These are phyloP conservation scores for Suillia variegata DNA, from an alignment of 2,888 invertebrate species.

Conservation along the genomic window DNA sequence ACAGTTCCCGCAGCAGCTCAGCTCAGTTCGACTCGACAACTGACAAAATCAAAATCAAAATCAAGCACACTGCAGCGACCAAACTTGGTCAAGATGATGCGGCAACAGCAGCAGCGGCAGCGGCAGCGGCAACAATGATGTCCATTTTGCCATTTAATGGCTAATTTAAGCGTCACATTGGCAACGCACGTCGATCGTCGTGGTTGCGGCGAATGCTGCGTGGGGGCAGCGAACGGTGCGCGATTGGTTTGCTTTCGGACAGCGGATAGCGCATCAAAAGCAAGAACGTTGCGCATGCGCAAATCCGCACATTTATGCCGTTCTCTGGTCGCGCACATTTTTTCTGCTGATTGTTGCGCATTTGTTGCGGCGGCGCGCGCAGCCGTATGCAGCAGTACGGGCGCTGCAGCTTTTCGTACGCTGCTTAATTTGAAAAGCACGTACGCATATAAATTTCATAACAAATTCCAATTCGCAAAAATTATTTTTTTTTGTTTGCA, in stretches of 20 bases:
- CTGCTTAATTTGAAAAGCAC: conserved; percentile 53
- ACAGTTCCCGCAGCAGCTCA: too few relatives aligned
- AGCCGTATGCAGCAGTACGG: too few relatives aligned
- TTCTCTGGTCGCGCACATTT: too few relatives aligned
- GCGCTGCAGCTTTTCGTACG: too few relatives aligned
- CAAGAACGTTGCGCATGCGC: not conserved
- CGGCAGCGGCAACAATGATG: too few relatives aligned
- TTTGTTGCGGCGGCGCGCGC: too few relatives aligned
- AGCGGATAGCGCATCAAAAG: too few relatives aligned
- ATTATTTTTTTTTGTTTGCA: too few relatives aligned
- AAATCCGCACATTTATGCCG: not conserved
- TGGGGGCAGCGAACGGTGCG: too few relatives aligned
- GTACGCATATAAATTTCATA: conserved; percentile 56
- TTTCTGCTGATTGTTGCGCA: not conserved
- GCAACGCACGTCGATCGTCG: conserved; percentile 49
- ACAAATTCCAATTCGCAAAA: conserved; percentile 34
- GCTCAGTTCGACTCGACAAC: not conserved
- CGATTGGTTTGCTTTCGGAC: not conserved
- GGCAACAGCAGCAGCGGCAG: too few relatives aligned
- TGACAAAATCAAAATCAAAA: not conserved
- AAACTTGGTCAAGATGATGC: not conserved
- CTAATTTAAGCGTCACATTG: conserved; percentile 58
- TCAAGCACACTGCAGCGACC: not conserved
- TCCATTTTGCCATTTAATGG: conserved; percentile 38
- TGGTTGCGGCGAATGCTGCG: not conserved